Evolutionary conservation across 2,797 vertebrate species (phyloP), one percentile per base, ranked within the genome.

Genomic region (Anolis apletophallus): DNA sequence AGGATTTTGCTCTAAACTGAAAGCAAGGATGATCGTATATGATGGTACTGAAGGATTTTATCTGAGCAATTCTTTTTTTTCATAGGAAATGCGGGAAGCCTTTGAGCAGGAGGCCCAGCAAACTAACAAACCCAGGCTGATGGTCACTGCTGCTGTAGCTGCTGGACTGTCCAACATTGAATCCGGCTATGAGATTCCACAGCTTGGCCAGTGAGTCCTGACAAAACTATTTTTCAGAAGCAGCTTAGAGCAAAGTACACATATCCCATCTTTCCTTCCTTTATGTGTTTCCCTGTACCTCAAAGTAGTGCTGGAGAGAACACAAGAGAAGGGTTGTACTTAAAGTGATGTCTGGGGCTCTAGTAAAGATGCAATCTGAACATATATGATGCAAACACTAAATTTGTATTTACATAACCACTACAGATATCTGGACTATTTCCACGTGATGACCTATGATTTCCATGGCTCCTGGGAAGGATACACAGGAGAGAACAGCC

Each of bases 371-470:
- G n/a, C n/a, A n/a, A n/a, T n/a, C n/a, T n/a, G n/a, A n/a, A n/a
- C 26, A 19, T 29, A 64, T 64, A 29, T 46, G 72, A 29, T 36
- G 19, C 36, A 46, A 11, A 73, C 6, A 46, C 26, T 73, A 46
- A 46, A 73, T 46, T 11, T 74, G 19, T 3, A 77, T 72, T 23
- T 11, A 10, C 61, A 29, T 8, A 64, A 29, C 9, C 2, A 6
- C 61, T 29, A 4, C 85, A 98, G 97, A 90, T 89, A 96, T 86
- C 85, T 97, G 94, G 97, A 98, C 88, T 97, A 97, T 93, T 94
- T 98, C 90, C 97, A 94, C 6, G 93, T 97, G 55, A 96, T 98
- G 97, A 95, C 95, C 73, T 97, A 97, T 0, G 96, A 97, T 94
- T 97, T 97, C 94, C 91, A 97, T 0, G 91, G 97, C 1, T 93